A percentile compares a stretch with the other conserved stretches of the same genome.
These are phyloP conservation scores for Eristalinus sepulchralis DNA, from an alignment of 2,888 invertebrate species.

Conservation along the genomic window DNA sequence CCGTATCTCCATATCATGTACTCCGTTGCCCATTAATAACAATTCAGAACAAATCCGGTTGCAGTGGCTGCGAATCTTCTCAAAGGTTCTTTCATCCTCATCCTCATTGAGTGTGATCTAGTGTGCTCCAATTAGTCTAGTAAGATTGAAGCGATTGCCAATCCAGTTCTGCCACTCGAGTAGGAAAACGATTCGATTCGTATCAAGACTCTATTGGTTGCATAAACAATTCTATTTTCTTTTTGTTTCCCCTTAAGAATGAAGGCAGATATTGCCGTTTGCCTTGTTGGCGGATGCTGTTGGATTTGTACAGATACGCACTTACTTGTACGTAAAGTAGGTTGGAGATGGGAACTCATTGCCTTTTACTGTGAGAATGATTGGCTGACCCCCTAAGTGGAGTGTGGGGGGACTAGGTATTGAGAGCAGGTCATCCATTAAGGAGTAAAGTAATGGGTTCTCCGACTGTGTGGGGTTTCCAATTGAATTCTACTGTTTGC, in stretches of 20 bases:
- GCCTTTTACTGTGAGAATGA: constrained; percentile 6
- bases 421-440: not conserved
- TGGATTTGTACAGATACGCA: not conserved
- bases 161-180: constrained; percentile 38
- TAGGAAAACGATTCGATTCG: not conserved
- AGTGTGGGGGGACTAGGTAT: not conserved
- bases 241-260: not conserved
- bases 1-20: constrained; percentile 1
- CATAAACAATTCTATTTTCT: constrained; percentile 3
- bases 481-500: not conserved
- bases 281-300: not conserved
- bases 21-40: constrained; percentile 29
- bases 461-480: not conserved
- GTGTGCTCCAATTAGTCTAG: constrained; percentile 58
- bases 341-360: not conserved
- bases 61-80: not conserved
- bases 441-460: not conserved
- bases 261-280: not conserved
- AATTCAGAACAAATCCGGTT: constrained; percentile 40
- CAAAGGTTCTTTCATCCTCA: not conserved
- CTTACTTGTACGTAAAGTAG: not conserved
- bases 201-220: not conserved
- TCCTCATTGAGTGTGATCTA: constrained; percentile 36
- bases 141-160: constrained; percentile 48
- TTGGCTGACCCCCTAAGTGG: not conserved